phyloP scores from a whole-genome alignment of 2,888 invertebrate species.

The Stenolophus ochropezus region DNA sequence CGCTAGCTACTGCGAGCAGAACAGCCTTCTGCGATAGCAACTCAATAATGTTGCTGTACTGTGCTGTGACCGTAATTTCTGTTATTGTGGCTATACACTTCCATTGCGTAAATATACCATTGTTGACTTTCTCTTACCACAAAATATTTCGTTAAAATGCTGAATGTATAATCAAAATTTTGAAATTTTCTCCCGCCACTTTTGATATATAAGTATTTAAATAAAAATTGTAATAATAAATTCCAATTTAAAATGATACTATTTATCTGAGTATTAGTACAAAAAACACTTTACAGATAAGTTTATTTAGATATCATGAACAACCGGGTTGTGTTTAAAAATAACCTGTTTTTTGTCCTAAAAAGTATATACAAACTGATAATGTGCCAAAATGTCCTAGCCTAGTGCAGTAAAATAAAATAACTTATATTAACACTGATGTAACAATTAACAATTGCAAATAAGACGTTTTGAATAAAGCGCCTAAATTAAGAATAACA shows the following conservation, averaged over 20 bases:
- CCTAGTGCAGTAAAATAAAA: conserved; percentile 5
- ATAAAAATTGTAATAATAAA: conserved; percentile 21
- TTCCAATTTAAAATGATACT: too few relatives aligned
- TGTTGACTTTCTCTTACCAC: conserved; percentile 24
- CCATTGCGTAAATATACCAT: conserved; percentile 30
- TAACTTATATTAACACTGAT: conserved; percentile 16
- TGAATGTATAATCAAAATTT: conserved; percentile 11
- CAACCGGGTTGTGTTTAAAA: conserved; percentile 3
- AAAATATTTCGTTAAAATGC: background rate
- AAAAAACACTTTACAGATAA: conserved; percentile 12
- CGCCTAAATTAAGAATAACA: conserved; percentile 36
- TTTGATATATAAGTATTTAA: background rate
- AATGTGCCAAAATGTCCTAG: conserved; percentile 7
- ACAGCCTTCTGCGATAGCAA: conserved; percentile 3
- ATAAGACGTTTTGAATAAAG: conserved; percentile 7
- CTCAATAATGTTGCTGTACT: conserved; percentile 6
- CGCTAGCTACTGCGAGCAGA: conserved; percentile 31
- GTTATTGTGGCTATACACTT: background rate
- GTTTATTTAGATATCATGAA: conserved; percentile 1
- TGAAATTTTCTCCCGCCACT: conserved; percentile 10
- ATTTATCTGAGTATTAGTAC: too few relatives aligned
- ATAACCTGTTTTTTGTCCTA: conserved; percentile 41
- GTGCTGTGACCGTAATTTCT: conserved; percentile 34
- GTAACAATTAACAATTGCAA: conserved; percentile 39
- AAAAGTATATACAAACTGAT: conserved; percentile 36